Evolutionary conservation across 2,888 invertebrate genomes (phyloP).

Genomic region (Zygogramma bicolorata): DNA sequence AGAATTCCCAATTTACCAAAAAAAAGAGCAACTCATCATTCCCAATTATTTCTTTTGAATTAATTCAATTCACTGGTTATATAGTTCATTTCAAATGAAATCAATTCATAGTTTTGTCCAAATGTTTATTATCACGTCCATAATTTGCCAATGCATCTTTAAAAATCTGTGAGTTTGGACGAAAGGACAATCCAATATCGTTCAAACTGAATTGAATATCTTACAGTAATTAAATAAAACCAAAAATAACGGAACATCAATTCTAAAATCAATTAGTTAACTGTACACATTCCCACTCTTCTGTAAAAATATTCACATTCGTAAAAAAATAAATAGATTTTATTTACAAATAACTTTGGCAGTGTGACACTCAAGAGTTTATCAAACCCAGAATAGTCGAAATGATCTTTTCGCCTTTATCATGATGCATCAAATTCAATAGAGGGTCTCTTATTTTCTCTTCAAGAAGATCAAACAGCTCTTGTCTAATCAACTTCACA

Average conservation of each 20-base stretch:
- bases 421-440: slow-evolving; percentile 79
- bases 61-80: too few relatives aligned
- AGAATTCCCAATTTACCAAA: too few relatives aligned
- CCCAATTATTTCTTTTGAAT: too few relatives aligned
- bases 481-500: slow-evolving; percentile 81
- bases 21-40: too few relatives aligned
- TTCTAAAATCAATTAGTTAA: neutral
- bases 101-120: too few relatives aligned
- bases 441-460: slow-evolving; percentile 88
- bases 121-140: too few relatives aligned
- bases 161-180: too few relatives aligned
- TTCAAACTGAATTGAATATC: too few relatives aligned
- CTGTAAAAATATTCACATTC: neutral
- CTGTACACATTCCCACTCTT: neutral
- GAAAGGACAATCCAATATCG: too few relatives aligned
- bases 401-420: slow-evolving; percentile 81
- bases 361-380: slow-evolving; percentile 25
- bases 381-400: slow-evolving; percentile 76
- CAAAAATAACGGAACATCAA: neutral
- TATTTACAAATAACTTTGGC: neutral
- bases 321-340: slow-evolving; percentile 3
- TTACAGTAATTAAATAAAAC: neutral
- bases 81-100: too few relatives aligned
- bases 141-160: too few relatives aligned
- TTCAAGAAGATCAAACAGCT: slow-evolving; percentile 82